phyloP scores from a whole-genome alignment of 2,113 vertebrate species.

The Odocoileus hemionus region DNA sequence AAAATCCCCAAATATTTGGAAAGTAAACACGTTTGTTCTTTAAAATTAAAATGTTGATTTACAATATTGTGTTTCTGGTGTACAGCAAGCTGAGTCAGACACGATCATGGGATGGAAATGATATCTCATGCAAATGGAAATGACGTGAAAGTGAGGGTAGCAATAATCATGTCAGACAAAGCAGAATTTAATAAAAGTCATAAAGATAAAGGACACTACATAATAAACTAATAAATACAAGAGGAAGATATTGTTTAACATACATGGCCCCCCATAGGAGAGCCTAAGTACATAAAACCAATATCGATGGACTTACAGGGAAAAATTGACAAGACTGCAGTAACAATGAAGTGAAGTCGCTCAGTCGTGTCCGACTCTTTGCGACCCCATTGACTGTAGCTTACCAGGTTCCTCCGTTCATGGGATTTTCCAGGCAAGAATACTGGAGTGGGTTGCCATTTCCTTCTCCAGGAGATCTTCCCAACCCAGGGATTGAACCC shows the following conservation, averaged over 20 bases:
- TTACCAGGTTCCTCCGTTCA: too few species aligned
- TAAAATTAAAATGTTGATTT: background rate
- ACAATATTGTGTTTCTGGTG: background rate
- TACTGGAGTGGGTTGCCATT: too few species aligned
- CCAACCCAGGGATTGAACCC: too few species aligned
- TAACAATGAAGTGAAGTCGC: too few species aligned
- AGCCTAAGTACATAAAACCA: background rate
- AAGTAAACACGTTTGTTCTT: background rate
- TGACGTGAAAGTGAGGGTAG: background rate
- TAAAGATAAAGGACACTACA: background rate
- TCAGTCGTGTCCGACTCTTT: too few species aligned
- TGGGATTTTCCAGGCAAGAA: too few species aligned
- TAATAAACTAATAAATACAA: background rate
- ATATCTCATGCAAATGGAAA: background rate
- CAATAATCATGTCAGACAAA: background rate
- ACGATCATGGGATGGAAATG: background rate
- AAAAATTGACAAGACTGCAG: background rate
- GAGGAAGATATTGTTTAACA: background rate
- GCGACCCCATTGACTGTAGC: too few species aligned
- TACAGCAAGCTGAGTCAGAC: background rate
- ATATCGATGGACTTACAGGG: background rate
- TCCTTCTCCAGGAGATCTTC: too few species aligned
- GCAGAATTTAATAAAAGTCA: background rate
- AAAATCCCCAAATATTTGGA: background rate
- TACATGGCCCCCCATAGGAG: background rate